Percentiles rank a stretch among this genome's conserved stretches.
Conservation (phyloP, 2,888 invertebrate species). For the Strigamia maritima region DNA sequence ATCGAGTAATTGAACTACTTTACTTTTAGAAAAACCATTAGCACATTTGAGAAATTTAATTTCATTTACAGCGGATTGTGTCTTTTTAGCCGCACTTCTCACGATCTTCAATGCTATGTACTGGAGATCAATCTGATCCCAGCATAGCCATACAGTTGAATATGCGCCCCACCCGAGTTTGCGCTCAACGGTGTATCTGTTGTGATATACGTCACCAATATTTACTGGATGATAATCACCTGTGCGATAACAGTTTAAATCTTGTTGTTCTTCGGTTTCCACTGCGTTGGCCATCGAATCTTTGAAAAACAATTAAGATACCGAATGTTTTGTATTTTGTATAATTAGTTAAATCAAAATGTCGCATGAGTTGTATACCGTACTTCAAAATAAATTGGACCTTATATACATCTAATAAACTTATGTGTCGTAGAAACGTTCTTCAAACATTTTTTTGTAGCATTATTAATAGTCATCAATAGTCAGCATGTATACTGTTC, state of each 20-base stretch:
- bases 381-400: too few relatives aligned
- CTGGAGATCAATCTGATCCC: slow-evolving; percentile 70
- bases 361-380: too few relatives aligned
- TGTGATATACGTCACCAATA: slow-evolving; percentile 91
- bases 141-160: slow-evolving; percentile 99
- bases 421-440: too few relatives aligned
- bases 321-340: too few relatives aligned
- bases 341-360: too few relatives aligned
- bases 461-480: too few relatives aligned
- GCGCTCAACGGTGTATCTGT: slow-evolving; percentile 93
- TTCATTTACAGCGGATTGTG: slow-evolving; percentile 84
- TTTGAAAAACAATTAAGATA: too few relatives aligned
- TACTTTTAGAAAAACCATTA: slow-evolving; percentile 86
- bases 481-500: too few relatives aligned
- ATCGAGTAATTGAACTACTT: slow-evolving; percentile 95
- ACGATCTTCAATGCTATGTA: slow-evolving; percentile 51
- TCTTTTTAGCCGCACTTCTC: slow-evolving; percentile 96
- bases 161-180: slow-evolving; percentile 99
- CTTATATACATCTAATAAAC: too few relatives aligned
- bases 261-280: too few relatives aligned
- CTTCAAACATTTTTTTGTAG: too few relatives aligned
- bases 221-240: slow-evolving; percentile 98
- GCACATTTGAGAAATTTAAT: slow-evolving; percentile 90
- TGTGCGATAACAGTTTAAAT: slow-evolving; percentile 93
- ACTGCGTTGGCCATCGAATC: too few relatives aligned